A percentile compares a stretch with the other conserved stretches of the same genome.
Evolutionary conservation across 1,140 invertebrate genomes (phyloP).

Genomic region (Meloidogyne hapla): DNA sequence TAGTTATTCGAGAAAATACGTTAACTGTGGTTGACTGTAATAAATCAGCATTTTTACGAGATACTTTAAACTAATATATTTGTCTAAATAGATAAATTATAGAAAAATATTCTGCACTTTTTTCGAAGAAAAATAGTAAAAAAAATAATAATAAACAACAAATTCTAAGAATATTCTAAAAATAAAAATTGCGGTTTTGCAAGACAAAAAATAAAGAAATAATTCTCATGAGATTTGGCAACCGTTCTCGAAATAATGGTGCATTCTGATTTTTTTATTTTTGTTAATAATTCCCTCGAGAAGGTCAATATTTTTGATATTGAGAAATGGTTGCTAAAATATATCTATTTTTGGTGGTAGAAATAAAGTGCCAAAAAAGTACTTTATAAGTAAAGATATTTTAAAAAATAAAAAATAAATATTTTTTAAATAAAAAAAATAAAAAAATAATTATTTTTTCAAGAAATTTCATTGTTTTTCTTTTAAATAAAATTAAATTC

Average conservation of each 20-base stretch:
- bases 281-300: not conserved
- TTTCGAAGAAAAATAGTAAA: not conserved
- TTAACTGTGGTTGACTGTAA: too few relatives aligned
- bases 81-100: too few relatives aligned
- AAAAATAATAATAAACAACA: not conserved
- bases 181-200: slow-evolving; percentile 5
- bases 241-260: not conserved
- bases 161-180: not conserved
- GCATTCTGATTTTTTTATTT: not conserved
- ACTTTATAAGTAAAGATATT: not conserved
- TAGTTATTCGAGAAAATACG: too few relatives aligned
- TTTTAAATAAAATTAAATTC: too few relatives aligned
- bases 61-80: too few relatives aligned
- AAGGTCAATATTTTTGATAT: not conserved
- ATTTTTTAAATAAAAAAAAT: too few relatives aligned
- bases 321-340: slow-evolving; percentile 1
- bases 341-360: not conserved
- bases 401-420: not conserved
- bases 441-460: too few relatives aligned
- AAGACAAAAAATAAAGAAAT: not conserved
- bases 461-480: too few relatives aligned
- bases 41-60: too few relatives aligned
- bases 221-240: not conserved
- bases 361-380: not conserved
- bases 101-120: too few relatives aligned